phyloP scores from a whole-genome alignment of 1,140 invertebrate genomes.

The Sinonovacula constricta region DNA sequence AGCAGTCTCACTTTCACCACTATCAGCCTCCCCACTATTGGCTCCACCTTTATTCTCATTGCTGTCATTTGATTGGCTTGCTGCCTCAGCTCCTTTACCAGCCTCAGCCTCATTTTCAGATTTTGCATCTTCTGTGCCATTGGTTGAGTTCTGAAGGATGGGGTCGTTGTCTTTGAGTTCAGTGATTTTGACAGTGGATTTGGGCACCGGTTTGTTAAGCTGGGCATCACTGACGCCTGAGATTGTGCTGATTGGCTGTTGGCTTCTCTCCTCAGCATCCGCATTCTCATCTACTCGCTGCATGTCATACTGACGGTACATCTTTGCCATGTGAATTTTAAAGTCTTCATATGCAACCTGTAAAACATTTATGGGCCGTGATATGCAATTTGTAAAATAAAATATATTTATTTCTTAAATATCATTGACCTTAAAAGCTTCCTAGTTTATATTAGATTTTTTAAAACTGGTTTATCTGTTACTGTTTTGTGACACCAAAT shows the following conservation, averaged over 20 bases:
- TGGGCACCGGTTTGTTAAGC: conserved; percentile 58
- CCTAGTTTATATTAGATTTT: too few relatives aligned
- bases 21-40: conserved; percentile 1
- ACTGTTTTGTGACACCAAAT: too few relatives aligned
- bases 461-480: too few relatives aligned
- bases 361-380: too few relatives aligned
- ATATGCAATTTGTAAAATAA: too few relatives aligned
- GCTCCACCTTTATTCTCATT: conserved; percentile 45
- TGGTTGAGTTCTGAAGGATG: too few relatives aligned
- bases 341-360: conserved; percentile 93
- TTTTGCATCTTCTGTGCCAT: too few relatives aligned
- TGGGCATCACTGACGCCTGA: conserved; percentile 83
- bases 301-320: conserved; percentile 98
- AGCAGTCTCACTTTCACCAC: conserved; percentile 24
- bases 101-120: conserved; percentile 51
- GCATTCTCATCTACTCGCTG: conserved; percentile 95
- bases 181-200: conserved; percentile 70
- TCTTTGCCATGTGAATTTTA: conserved; percentile 80
- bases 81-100: conserved; percentile 14
- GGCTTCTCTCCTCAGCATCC: conserved; percentile 93
- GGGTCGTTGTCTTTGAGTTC: conserved; percentile 64
- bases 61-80: conserved; percentile 11
- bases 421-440: too few relatives aligned
- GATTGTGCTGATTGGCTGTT: conserved; percentile 96
- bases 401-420: too few relatives aligned